Percentiles rank a stretch among this genome's conserved stretches.
Conservation (phyloP, 1,140 invertebrate genomes). For the Sycophila sp. region DNA sequence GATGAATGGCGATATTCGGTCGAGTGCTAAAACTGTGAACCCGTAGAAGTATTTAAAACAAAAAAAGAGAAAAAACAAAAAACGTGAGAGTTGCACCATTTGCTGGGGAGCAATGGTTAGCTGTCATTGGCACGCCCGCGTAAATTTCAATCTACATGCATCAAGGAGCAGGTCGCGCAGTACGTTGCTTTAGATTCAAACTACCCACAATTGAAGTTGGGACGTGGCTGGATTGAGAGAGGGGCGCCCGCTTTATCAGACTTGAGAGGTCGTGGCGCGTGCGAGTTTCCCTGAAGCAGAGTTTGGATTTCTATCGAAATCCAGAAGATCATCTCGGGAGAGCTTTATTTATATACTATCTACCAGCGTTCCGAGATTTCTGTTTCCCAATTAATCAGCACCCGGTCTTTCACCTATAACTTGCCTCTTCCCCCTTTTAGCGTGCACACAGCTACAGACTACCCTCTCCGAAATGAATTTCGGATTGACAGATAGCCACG, state of each 20-base stretch:
- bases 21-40: too few species aligned
- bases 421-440: too few species aligned
- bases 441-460: too few species aligned
- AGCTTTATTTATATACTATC: neutral
- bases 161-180: slow-evolving; percentile 24
- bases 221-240: too few species aligned
- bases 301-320: neutral
- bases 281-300: too few species aligned
- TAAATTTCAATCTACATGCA: slow-evolving; percentile 46
- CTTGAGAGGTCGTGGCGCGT: neutral
- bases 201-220: slow-evolving; percentile 44
- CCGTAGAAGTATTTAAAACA: too few species aligned
- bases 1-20: too few species aligned
- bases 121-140: slow-evolving; percentile 40
- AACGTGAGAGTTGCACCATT: too few species aligned
- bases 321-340: neutral
- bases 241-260: neutral
- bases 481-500: too few species aligned
- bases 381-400: slow-evolving; percentile 3
- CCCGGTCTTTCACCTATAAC: neutral
- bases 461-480: neutral
- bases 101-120: neutral
- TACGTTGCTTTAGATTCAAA: slow-evolving; percentile 37
- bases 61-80: too few species aligned
- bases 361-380: neutral